Base-by-base conservation (phyloP, 1,140 invertebrate species). In the Phymorhynchus buccinoides region DNA sequence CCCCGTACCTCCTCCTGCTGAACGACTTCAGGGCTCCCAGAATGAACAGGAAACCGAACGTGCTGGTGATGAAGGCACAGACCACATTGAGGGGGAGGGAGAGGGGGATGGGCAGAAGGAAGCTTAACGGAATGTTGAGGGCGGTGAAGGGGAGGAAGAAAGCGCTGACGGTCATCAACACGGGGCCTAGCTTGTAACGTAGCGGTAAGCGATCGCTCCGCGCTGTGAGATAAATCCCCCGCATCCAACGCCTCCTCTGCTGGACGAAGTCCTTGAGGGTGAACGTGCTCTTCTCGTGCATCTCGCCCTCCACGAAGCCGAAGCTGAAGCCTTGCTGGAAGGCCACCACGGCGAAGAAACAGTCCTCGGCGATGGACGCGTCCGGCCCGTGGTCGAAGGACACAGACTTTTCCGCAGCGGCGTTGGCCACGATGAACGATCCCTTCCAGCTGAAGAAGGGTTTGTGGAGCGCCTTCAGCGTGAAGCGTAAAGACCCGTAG, bases 261-360 rank as follows among this genome's bases (percentile, higher is more conserved):
- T 98, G 97, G 66, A 99, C 95, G 91, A 99, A 98, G 93, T 99
- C 98, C 95, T 96, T 96, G 1, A 98, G 93, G 0, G 97, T 97
- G 91, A 99, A 99, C 12, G 98, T 98, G 30, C 97, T 98, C 91
- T 99, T 98, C 92, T 99, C 98, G 96, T 97, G 97, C 98, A 99
- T 99, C 94, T 99, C 98, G 32, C 98, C 91, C 32, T 93, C 91
- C 78, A 92, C 90, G 84, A 90, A 93, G 16, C 89, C 90, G 88
- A 92, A 92, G 52, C 86, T 89, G 90, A 96, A 97, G 0, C 91
- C 91, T 84, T 89, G 85, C 30, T 88, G 89, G 87, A 86, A 90
- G 6, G 98, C 98, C 85, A 96, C 96, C 96, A 99, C 98, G 0
- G 97, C 97, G 94, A 99, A 99, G 92, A 96, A 99, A 91, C 97